These are phyloP conservation scores for Cephus pygmeus DNA, from an alignment of 2,888 invertebrate species.

Conservation along the genomic window DNA sequence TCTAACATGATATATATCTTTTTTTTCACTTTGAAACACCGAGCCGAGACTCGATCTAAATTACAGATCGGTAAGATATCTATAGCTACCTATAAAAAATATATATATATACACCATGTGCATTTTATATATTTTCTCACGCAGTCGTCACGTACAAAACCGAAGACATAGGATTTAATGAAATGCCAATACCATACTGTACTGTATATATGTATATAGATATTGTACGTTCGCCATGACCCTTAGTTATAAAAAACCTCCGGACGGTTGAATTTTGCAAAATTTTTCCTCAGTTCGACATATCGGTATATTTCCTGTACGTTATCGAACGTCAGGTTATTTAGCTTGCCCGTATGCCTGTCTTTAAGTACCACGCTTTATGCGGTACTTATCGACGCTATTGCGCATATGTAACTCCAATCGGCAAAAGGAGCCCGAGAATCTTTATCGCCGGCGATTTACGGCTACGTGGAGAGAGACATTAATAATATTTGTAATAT, in stretches of 20 bases:
- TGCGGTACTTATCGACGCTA: background rate
- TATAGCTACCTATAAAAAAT: no score
- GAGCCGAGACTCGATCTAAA: no score
- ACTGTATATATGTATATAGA: background rate
- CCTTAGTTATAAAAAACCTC: background rate
- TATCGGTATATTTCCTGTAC: background rate
- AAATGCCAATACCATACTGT: background rate
- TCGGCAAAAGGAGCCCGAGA: background rate
- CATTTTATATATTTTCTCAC: background rate
- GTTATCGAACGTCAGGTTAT: no score
- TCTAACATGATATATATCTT: no score
- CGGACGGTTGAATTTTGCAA: background rate
- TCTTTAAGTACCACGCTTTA: no score
- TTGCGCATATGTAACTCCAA: background rate
- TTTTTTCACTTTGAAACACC: no score
- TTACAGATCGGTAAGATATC: no score
- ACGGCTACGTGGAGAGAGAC: background rate
- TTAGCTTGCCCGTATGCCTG: no score
- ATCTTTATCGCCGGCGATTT: background rate
- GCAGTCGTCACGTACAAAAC: background rate
- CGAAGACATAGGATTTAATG: background rate
- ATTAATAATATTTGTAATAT: background rate
- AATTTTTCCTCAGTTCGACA: background rate
- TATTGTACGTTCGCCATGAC: background rate
- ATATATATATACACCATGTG: background rate